These are phyloP conservation scores for Poeciliopsis turneri DNA, from an alignment of 2,797 vertebrate species.

Conservation along the genomic window DNA sequence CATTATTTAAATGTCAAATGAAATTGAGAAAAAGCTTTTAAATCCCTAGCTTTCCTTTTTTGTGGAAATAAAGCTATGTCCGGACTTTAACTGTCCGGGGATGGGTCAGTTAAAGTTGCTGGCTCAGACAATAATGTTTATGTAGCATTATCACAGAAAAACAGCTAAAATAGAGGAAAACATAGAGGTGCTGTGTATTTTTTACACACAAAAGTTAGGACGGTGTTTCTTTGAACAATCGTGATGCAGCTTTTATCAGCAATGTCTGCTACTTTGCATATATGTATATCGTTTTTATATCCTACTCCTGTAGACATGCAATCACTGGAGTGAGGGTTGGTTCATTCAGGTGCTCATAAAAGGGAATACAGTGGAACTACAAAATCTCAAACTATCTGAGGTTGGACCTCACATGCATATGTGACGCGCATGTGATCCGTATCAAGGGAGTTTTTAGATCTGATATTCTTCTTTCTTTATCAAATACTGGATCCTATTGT, in stretches of 20 bases:
- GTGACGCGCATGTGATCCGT: not conserved
- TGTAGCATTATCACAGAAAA: not conserved
- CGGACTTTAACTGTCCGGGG: not conserved
- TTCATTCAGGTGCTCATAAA: not conserved
- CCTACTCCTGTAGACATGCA: not conserved
- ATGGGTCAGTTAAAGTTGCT: slow-evolving; percentile 3
- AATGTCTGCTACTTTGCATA: not conserved
- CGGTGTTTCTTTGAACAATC: not conserved
- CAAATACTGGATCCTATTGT: not conserved
- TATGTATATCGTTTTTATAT: not conserved
- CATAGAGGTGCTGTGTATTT: not conserved
- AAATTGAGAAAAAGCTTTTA: not conserved
- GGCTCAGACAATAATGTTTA: not conserved
- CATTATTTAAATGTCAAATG: slow-evolving; percentile 9
- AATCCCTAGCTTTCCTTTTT: not conserved
- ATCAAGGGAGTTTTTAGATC: not conserved
- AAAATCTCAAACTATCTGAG: not conserved
- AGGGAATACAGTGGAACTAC: not conserved
- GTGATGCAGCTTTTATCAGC: no score
- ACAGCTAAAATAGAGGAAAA: not conserved
- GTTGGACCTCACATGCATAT: not conserved
- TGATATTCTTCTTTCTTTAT: not conserved
- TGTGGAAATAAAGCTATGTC: not conserved
- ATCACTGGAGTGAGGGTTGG: not conserved
- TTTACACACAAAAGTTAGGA: not conserved